phyloP scores from a whole-genome alignment of 2,888 invertebrate species.

The Drosophila neonasuta region DNA sequence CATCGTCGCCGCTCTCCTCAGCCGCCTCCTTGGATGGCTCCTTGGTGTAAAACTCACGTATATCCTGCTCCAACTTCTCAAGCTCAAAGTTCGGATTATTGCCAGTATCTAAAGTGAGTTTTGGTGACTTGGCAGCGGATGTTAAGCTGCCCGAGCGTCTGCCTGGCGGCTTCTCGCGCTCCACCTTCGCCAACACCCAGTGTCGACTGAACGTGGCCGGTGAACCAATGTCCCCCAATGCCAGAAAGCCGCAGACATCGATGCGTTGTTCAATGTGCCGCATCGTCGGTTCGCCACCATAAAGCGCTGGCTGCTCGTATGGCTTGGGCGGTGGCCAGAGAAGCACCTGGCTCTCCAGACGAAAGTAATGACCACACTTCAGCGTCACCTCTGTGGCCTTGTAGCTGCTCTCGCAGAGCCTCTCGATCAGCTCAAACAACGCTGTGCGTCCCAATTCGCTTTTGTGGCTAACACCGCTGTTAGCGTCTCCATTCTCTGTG shows the following conservation, averaged over 20 bases:
- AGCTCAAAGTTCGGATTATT: slow-evolving; percentile 77
- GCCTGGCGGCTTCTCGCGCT: slow-evolving; percentile 81
- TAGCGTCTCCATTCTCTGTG: slow-evolving; percentile 6
- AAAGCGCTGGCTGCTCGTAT: slow-evolving; percentile 52
- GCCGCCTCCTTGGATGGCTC: slow-evolving; percentile 67
- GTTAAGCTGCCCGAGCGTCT: slow-evolving; percentile 78
- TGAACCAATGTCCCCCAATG: slow-evolving; percentile 93
- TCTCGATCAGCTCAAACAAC: slow-evolving; percentile 84
- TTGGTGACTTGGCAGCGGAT: slow-evolving; percentile 81
- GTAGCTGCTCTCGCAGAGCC: slow-evolving; percentile 88
- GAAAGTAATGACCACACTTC: slow-evolving; percentile 86
- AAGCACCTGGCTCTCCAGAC: slow-evolving; percentile 87
- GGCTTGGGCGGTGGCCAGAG: slow-evolving; percentile 88
- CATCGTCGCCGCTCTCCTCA: slow-evolving; percentile 77
- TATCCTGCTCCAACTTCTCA: slow-evolving; percentile 81
- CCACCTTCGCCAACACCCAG: slow-evolving; percentile 90
- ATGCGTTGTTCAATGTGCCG: slow-evolving; percentile 86
- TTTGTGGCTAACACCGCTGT: slow-evolving; percentile 64
- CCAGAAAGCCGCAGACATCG: slow-evolving; percentile 93
- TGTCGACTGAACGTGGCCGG: slow-evolving; percentile 96
- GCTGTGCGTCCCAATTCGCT: slow-evolving; percentile 79
- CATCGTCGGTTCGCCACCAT: slow-evolving; percentile 40
- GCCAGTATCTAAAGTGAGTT: slow-evolving; percentile 59
- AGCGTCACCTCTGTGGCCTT: slow-evolving; percentile 88
- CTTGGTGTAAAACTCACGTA: slow-evolving; percentile 80